phyloP scores from a whole-genome alignment of 2,888 invertebrate species.

The Pharmacophagus antenor region DNA sequence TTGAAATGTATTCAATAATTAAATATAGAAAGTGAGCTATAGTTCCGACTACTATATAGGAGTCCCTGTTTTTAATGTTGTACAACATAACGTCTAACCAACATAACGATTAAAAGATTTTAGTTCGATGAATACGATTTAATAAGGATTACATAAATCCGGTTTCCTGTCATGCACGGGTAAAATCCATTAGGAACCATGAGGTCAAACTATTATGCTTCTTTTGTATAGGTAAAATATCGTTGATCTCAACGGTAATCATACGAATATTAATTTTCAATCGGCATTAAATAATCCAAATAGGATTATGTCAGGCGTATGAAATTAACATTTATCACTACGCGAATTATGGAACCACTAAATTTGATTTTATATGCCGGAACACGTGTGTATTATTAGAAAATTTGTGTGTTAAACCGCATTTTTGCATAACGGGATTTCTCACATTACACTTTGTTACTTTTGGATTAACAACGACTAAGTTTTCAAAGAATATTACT shows the following conservation, averaged over 20 bases:
- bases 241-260: not conserved
- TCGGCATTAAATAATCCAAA: not conserved
- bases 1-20: too few relatives aligned
- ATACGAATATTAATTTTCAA: not conserved
- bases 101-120: too few relatives aligned
- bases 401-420: not conserved
- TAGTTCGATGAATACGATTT: too few relatives aligned
- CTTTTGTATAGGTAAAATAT: not conserved
- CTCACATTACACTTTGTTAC: not conserved
- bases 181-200: not conserved
- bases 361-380: constrained; percentile 2
- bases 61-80: too few relatives aligned
- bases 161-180: too few relatives aligned
- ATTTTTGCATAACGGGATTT: not conserved
- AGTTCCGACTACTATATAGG: too few relatives aligned
- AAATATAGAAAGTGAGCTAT: too few relatives aligned
- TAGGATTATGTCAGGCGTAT: not conserved
- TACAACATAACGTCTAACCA: too few relatives aligned
- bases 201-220: not conserved
- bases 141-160: too few relatives aligned
- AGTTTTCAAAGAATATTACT: not conserved
- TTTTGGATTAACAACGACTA: not conserved
- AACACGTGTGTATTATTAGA: constrained; percentile 6
- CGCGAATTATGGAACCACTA: constrained; percentile 1
- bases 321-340: constrained; percentile 1